Base-by-base conservation (phyloP, 2,113 vertebrate species). In the Sylvilagus bachmani region DNA sequence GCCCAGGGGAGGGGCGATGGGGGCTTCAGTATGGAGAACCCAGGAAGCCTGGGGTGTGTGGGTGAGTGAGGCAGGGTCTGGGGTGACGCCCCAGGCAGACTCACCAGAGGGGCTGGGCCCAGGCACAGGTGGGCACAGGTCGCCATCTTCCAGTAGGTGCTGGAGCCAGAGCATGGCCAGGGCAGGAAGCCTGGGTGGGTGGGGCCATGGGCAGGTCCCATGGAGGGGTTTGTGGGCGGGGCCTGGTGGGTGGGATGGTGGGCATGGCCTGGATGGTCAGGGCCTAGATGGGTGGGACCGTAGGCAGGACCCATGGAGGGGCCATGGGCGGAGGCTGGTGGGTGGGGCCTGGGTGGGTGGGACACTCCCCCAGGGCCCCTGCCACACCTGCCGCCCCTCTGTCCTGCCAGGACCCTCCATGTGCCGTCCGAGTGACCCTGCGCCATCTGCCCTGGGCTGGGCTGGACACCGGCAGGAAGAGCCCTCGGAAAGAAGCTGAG, bases 401-500 rank as follows among this genome's bases (percentile, higher is more conserved):
- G 62, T 93, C 64, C 38, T 38, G 24, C 62, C 92, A 93, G 92
- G 94, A 67, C 14, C 0, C 2, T 5, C n/a, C n/a, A 36, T 0
- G 1, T 64, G 90, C 62, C 75, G 70, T 44, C 49, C 0, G 7
- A 38, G n/a, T 85, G 78, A 85, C 80, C 29, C 73, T 2, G 27
- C 2, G 0, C n/a, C 36, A 11, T 16, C 38, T 27, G 7, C 12
- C 36, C 2, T 7, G 21, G 61, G 31, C 24, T 38, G 24, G 27
- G 62, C 31, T 33, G 21, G 70, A n/a, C 22, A 0, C 55, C 44
- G 44, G 5, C 0, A 4, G 66, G 53, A 31, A 10, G 1, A n/a
- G 9, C 6, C 1, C 71, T 58, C 1, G 13, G 17, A 44, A 13
- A 31, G 89, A 19, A 0, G 25, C 58, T 6, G 58, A 19, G 6